Evolutionary conservation across 1,140 invertebrate genomes (phyloP), one percentile per base, ranked within the genome.

Genomic region (Eupristina koningsbergeri): DNA sequence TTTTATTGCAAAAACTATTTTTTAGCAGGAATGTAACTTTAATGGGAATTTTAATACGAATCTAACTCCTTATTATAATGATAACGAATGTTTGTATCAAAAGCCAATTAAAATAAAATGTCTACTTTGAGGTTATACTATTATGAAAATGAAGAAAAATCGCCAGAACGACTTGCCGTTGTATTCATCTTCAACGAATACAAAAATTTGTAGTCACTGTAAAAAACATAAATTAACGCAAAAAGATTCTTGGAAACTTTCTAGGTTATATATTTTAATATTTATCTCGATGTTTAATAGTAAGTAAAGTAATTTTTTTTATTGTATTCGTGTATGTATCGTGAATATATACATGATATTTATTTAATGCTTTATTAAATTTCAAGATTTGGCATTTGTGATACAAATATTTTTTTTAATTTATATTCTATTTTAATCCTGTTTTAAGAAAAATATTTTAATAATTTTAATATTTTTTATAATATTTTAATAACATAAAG

Each of bases 71-170:
- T 74, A 29, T 74, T 74, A 8, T 26, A 17, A 41, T 50, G 34
- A 74, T 7, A 50, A 74, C 26, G 17, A 45, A 41, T 45, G 31
- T 67, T 67, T 67, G 17, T 5, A 39, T 36, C 13, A 34, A 67
- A 73, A 73, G 31, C 8, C 69, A 47, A 29, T 39, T 1, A 39
- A 19, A 26, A 0, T 19, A 75, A 75, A 39, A 77, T 77, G 53
- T 22, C 58, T 3, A 31, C n/a, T 77, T 77, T 3, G 74, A 77
- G 74, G 31, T 58, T 53, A 26, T 39, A 34, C 22, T 61, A 2
- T 36, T 61, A 1, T 1, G 61, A 50, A 26, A 13, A 77, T 77
- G 74, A 77, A 7, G 26, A 77, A 77, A 77, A 61, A 77, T 77
- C 31, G 31, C n/a, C 3, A 8, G 5, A 47, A 73, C 67, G 47